phyloP scores from a whole-genome alignment of 2,888 invertebrate species.

The Heteromyza rotundicornis region DNA sequence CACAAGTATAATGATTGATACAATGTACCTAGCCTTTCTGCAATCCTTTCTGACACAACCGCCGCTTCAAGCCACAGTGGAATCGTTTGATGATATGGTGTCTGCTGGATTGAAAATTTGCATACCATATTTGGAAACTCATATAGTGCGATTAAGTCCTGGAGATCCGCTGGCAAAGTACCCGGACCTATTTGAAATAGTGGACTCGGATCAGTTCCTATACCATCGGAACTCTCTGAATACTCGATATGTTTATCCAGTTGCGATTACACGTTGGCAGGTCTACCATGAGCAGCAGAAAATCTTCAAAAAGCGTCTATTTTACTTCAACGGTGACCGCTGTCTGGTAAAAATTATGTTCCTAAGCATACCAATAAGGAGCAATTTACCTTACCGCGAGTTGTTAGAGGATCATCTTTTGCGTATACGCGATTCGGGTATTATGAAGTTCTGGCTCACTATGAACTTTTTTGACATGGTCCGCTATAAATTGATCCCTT shows the following conservation, averaged over 20 bases:
- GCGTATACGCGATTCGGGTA: not conserved
- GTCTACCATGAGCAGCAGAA: slow-evolving; percentile 37
- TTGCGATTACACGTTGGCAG: slow-evolving; percentile 28
- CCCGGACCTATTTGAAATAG: no score
- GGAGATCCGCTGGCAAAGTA: no score
- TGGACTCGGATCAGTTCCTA: no score
- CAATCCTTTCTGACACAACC: slow-evolving; percentile 35
- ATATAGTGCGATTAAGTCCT: no score
- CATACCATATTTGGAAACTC: no score
- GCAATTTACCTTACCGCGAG: slow-evolving; percentile 34
- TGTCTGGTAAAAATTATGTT: slow-evolving; percentile 24
- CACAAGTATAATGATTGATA: slow-evolving; percentile 38
- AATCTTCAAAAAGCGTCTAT: slow-evolving; percentile 27
- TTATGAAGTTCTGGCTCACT: not conserved
- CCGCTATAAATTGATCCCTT: slow-evolving; percentile 20
- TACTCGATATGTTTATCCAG: slow-evolving; percentile 31
- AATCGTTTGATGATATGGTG: not conserved
- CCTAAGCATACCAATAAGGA: slow-evolving; percentile 29
- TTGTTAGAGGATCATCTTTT: slow-evolving; percentile 35
- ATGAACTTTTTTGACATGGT: not conserved
- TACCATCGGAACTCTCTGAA: slow-evolving; percentile 33
- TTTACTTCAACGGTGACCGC: slow-evolving; percentile 34
- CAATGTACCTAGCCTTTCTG: slow-evolving; percentile 41
- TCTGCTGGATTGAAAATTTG: slow-evolving; percentile 5
- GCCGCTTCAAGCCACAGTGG: slow-evolving; percentile 11